phyloP scores from a whole-genome alignment of 1,140 invertebrate genomes.

The Sesamia nonagrioides region DNA sequence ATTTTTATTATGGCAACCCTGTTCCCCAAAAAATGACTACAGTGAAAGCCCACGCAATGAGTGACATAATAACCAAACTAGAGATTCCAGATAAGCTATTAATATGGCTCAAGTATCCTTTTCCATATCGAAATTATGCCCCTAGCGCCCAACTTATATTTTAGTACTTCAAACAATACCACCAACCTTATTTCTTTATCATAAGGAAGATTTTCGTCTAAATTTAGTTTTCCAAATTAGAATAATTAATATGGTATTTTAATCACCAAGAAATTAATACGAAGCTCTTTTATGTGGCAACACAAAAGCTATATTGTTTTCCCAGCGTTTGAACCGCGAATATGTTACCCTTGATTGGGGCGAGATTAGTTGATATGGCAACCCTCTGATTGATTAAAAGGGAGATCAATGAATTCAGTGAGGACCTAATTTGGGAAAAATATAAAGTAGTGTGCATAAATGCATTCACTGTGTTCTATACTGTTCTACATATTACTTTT shows the following conservation, averaged over 20 bases:
- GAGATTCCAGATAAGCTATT: conserved; percentile 82
- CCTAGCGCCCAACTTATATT: conserved; percentile 51
- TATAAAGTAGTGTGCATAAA: background rate
- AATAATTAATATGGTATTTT: conserved; percentile 35
- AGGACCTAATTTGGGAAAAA: conserved; percentile 1
- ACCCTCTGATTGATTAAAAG: conserved; percentile 39
- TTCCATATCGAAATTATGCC: conserved; percentile 71
- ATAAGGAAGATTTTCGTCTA: conserved; percentile 34
- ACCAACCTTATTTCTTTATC: conserved; percentile 11
- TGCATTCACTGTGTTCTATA: background rate
- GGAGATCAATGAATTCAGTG: conserved; percentile 7
- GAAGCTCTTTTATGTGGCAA: conserved; percentile 67
- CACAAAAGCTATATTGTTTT: conserved; percentile 78
- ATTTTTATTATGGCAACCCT: conserved; percentile 52
- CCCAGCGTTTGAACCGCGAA: conserved; percentile 47
- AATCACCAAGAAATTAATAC: conserved; percentile 73
- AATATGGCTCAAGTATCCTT: conserved; percentile 83
- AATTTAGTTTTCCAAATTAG: conserved; percentile 3
- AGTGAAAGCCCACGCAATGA: conserved; percentile 64
- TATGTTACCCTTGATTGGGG: conserved; percentile 50
- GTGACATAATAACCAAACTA: conserved; percentile 80
- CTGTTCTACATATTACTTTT: background rate
- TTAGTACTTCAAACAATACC: conserved; percentile 5
- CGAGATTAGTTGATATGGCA: conserved; percentile 49
- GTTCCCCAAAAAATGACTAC: conserved; percentile 50